These are phyloP conservation scores for Eristalinus aeneus DNA, from an alignment of 2,888 invertebrate species.

Conservation along the genomic window DNA sequence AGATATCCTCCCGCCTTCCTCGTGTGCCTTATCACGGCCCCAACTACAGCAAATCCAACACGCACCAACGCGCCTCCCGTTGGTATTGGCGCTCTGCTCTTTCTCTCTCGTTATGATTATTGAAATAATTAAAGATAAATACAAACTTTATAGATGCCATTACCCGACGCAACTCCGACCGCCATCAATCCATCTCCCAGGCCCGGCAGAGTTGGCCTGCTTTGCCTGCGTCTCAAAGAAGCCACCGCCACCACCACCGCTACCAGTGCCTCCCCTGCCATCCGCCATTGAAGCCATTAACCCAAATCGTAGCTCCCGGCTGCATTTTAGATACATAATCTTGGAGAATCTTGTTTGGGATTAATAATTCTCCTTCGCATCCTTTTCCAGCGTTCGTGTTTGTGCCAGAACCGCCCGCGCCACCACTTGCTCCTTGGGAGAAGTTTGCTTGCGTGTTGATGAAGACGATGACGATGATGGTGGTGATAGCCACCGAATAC, in stretches of 20 bases:
- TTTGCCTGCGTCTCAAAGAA: slow-evolving; percentile 28
- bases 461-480: slow-evolving; percentile 27
- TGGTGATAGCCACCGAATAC: slow-evolving; percentile 3
- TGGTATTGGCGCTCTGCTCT: slow-evolving; percentile 15
- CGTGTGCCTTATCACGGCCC: background rate
- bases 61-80: slow-evolving; percentile 12
- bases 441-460: slow-evolving; percentile 51
- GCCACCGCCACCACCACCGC: slow-evolving; percentile 21
- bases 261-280: slow-evolving; percentile 2
- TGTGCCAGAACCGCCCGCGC: background rate
- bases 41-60: background rate
- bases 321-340: slow-evolving; percentile 64
- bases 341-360: slow-evolving; percentile 60
- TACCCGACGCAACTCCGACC: slow-evolving; percentile 32
- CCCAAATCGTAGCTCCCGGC: slow-evolving; percentile 69
- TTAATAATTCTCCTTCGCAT: slow-evolving; percentile 60
- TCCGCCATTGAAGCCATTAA: slow-evolving; percentile 59
- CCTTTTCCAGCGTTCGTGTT: slow-evolving; percentile 41
- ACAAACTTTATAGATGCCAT: slow-evolving; percentile 66
- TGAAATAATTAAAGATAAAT: slow-evolving; percentile 71
- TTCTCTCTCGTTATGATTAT: slow-evolving; percentile 64
- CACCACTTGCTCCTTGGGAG: background rate
- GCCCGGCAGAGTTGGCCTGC: slow-evolving; percentile 20
- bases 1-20: slow-evolving; percentile 6
- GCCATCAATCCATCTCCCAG: slow-evolving; percentile 58